These are phyloP conservation scores for Phortica variegata DNA, from an alignment of 1,140 invertebrate genomes.

Conservation along the genomic window DNA sequence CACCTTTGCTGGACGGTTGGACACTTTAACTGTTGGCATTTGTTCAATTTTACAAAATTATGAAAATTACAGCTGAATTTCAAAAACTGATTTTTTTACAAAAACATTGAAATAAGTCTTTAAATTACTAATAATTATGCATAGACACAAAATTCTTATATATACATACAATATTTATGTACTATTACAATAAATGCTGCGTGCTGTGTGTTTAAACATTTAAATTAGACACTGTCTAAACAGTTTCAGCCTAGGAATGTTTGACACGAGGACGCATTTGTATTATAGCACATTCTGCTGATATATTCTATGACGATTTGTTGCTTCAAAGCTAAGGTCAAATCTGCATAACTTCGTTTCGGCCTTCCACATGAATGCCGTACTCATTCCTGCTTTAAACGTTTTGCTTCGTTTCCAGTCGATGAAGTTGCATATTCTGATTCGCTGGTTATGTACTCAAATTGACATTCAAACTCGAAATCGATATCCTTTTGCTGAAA, in stretches of 20 bases:
- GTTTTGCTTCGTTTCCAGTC: conserved; percentile 41
- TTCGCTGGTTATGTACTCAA: conserved; percentile 47
- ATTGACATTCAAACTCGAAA: conserved; percentile 52
- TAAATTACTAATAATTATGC: neutral
- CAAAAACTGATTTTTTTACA: too few species aligned
- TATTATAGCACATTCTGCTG: neutral
- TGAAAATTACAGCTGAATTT: too few species aligned
- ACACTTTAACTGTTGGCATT: too few species aligned
- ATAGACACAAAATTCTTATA: conserved; percentile 21
- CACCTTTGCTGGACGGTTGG: neutral
- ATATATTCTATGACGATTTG: neutral
- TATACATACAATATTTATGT: conserved; percentile 32
- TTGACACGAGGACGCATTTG: neutral
- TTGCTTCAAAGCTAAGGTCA: neutral
- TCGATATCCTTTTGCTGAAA: conserved; percentile 50
- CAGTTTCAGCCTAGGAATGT: neutral
- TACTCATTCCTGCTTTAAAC: conserved; percentile 51
- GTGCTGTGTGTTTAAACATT: neutral
- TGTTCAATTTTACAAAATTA: too few species aligned
- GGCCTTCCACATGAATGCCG: neutral
- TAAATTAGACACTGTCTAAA: neutral
- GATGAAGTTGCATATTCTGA: conserved; percentile 27
- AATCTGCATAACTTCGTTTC: neutral
- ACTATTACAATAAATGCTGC: conserved; percentile 37
- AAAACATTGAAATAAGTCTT: too few species aligned